Evolutionary conservation across 2,888 invertebrate species (phyloP), one percentile per base, ranked within the genome.

Genomic region (Eupithecia pulchellata): DNA sequence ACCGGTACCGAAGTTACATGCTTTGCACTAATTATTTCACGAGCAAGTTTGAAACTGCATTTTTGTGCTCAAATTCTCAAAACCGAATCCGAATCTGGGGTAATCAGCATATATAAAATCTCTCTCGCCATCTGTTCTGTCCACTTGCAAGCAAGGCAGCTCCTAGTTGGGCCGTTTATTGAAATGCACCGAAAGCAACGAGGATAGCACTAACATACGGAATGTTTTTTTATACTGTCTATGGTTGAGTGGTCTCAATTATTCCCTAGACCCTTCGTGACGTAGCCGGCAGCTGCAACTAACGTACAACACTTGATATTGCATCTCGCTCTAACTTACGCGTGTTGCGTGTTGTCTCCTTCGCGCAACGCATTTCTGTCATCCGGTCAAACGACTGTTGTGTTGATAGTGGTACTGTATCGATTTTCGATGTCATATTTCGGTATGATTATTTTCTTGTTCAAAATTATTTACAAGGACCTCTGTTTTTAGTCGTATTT

Each of bases 241-340:
- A 90, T 84, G 91, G 86, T 89, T 88, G 88, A 90, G 87, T 87
- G 89, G 82, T 83, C 88, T 88, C 89, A 88, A 88, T 87, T 85
- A 86, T 86, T 85, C 90, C 86, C 88, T 91, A 89, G 89, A 84
- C 88, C 87, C 90, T 89, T 85, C 82, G 87, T 92, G 93, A 93
- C 92, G 93, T 91, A 84, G 78, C 79, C 86, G 92, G 87, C 93
- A 93, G 93, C 93, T 94, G 93, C 93, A 89, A 80, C 91, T 86
- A 91, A 92, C 92, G 92, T 90, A 89, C 87, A 85, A 85, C 83
- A 85, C 82, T 82, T 77, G 74, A 84, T 71, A 76, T 47, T 72
- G 70, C 78, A 52, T 90, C 91, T 82, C 90, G 79, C 75, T 93
- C 89, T 81, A 74, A 75, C 88, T 68, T 72, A 71, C 68, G 75